phyloP scores from a whole-genome alignment of 2,113 vertebrate species.

The Glareola pratincola region DNA sequence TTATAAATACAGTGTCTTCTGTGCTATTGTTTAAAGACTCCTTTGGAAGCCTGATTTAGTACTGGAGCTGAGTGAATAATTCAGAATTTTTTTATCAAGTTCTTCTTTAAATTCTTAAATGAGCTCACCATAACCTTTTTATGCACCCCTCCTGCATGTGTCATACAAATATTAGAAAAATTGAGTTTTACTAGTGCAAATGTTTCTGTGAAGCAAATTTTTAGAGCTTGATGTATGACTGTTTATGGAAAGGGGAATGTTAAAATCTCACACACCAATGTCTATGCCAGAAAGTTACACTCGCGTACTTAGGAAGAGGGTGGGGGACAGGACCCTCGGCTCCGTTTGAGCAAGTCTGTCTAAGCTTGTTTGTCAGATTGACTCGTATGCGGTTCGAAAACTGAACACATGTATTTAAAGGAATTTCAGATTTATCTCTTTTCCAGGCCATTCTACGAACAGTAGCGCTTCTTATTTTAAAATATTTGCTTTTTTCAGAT shows the following conservation, averaged over 20 bases:
- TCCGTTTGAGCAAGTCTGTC: background rate
- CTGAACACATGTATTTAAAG: background rate
- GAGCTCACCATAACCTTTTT: conserved; percentile 59
- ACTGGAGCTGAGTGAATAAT: conserved; percentile 39
- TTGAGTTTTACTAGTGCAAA: conserved; percentile 47
- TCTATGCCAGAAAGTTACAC: conserved; percentile 20
- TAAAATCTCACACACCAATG: conserved; percentile 37
- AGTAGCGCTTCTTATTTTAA: conserved; percentile 36
- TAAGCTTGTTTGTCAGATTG: background rate
- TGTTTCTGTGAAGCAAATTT: conserved; percentile 56
- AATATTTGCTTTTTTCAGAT: conserved; percentile 18
- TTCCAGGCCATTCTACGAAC: background rate
- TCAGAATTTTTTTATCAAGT: conserved; percentile 45
- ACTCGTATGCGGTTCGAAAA: background rate
- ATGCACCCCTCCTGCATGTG: conserved; percentile 27
- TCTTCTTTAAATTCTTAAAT: conserved; percentile 63
- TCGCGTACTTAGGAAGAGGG: background rate
- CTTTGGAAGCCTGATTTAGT: conserved; percentile 32
- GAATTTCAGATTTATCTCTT: background rate
- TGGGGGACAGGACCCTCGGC: background rate
- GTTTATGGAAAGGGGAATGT: conserved; percentile 48
- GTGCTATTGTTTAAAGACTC: conserved; percentile 30
- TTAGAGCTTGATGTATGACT: conserved; percentile 60
- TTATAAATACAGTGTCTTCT: background rate
- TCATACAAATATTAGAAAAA: conserved; percentile 60